Evolutionary conservation across 2,797 vertebrate genomes (phyloP), one percentile per base, ranked within the genome.

Genomic region (Gobionotothen gibberifrons): DNA sequence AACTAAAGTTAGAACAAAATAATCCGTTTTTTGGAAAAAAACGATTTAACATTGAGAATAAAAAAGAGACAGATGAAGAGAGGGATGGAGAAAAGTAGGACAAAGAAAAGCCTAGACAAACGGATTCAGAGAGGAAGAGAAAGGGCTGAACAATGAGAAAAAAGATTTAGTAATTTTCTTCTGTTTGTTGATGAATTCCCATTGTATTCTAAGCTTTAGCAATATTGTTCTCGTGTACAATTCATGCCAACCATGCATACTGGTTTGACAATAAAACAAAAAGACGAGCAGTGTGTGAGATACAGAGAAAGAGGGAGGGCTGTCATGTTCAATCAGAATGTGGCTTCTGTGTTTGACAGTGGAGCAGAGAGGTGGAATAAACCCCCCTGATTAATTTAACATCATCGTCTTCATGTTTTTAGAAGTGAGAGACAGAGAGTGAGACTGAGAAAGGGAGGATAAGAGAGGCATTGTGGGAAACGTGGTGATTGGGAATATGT

Each of bases 351-450:
- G 72, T 43, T 67, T 62, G 73, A 60, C 81, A 49, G 21, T 48
- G 66, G 54, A 72, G 76, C 78, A 74, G 46, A 40, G 67, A 76
- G 61, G 55, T 85, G 76, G 82, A 87, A 87, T 80, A 76, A 90
- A 87, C 69, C 49, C 65, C 70, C 53, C 76, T 78, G 74, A 85
- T 87, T 86, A 46, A 77, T 85, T 83, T 54, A 74, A 83, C 56
- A 71, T 77, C 47, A 63, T 60, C 1, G 19, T 68, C 72, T 48
- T 72, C 55, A 15, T 75, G 73, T 74, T 83, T 86, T 62, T 26
- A 48, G 22, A 61, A 68, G 32, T 55, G 59, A 61, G 58, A 69
- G 68, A 61, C 14, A 12, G 63, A 49, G 74, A 6, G 46, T 21
- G 26, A 10, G 22, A 13, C 16, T 11, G 59, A 36, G 53, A 51